phyloP scores from a whole-genome alignment of 2,888 invertebrate species.

The Geotrupes spiniger region DNA sequence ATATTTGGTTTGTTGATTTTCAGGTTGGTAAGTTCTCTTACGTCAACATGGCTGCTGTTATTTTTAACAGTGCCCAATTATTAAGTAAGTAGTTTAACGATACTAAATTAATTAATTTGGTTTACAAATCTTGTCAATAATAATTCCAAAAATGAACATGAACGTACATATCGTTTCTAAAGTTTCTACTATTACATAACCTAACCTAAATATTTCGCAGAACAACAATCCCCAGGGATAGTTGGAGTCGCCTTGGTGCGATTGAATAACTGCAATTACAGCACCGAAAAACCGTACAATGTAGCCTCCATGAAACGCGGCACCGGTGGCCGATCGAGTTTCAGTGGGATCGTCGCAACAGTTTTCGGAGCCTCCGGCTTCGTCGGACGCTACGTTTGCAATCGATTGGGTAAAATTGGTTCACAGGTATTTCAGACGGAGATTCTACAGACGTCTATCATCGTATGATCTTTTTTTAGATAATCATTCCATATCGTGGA shows the following conservation, averaged over 20 bases:
- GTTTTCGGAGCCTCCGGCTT: slow-evolving; percentile 93
- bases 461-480: slow-evolving; percentile 53
- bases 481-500: slow-evolving; percentile 90
- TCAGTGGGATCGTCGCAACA: slow-evolving; percentile 97
- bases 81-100: too few relatives aligned
- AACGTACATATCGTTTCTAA: too few relatives aligned
- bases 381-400: slow-evolving; percentile 83
- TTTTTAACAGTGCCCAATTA: too few relatives aligned
- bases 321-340: slow-evolving; percentile 91
- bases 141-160: too few relatives aligned
- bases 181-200: slow-evolving; percentile 37
- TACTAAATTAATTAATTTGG: too few relatives aligned
- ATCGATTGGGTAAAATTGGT: slow-evolving; percentile 84
- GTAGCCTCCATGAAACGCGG: slow-evolving; percentile 72
- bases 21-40: too few relatives aligned
- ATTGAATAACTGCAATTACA: too few relatives aligned
- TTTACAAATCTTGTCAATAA: too few relatives aligned
- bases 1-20: too few relatives aligned
- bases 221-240: slow-evolving; percentile 30
- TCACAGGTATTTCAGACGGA: slow-evolving; percentile 60
- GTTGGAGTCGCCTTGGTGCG: slow-evolving; percentile 42
- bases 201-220: slow-evolving; percentile 28
- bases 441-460: background rate
- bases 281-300: slow-evolving; percentile 57
- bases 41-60: too few relatives aligned